Percentiles rank a stretch among this genome's conserved stretches.
phyloP scores from a whole-genome alignment of 2,888 invertebrate genomes.

The Tenthredo notha region DNA sequence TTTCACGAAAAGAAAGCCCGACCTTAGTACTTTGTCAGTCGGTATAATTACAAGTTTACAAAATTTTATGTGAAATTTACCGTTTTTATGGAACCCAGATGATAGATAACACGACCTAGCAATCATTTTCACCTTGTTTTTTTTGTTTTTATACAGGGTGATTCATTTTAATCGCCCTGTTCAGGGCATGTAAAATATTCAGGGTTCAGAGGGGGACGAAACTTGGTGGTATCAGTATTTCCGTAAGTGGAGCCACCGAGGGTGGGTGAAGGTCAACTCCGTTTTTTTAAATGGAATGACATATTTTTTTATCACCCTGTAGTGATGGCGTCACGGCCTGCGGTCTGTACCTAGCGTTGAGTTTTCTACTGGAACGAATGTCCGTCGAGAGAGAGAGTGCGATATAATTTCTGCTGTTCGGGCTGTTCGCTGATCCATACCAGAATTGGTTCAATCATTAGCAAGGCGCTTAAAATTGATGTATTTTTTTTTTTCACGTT shows the following conservation, averaged over 20 bases:
- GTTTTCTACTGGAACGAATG: conserved; percentile 79
- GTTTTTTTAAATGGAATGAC: too few species aligned
- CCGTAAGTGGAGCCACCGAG: too few species aligned
- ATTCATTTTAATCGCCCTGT: too few species aligned
- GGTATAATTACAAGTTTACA: conserved; percentile 58
- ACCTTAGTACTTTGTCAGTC: conserved; percentile 77
- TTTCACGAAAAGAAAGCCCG: conserved; percentile 69
- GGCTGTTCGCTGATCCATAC: conserved; percentile 77
- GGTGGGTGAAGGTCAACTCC: too few species aligned
- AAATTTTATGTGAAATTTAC: neutral
- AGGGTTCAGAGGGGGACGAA: too few species aligned
- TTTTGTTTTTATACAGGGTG: too few species aligned
- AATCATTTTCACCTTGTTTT: neutral
- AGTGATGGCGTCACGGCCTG: conserved; percentile 79
- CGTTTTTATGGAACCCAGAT: too few species aligned
- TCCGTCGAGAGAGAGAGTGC: conserved; percentile 79
- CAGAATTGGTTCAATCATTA: conserved; percentile 71
- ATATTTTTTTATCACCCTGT: too few species aligned
- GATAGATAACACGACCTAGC: too few species aligned
- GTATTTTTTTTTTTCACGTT: neutral
- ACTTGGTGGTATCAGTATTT: too few species aligned
- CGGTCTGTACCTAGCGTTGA: conserved; percentile 78
- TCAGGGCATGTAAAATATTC: too few species aligned
- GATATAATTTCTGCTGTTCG: conserved; percentile 79
- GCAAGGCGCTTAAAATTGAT: conserved; percentile 28